Evolutionary conservation across 2,888 invertebrate genomes (phyloP).

Genomic region (Tiliacea citrago): DNA sequence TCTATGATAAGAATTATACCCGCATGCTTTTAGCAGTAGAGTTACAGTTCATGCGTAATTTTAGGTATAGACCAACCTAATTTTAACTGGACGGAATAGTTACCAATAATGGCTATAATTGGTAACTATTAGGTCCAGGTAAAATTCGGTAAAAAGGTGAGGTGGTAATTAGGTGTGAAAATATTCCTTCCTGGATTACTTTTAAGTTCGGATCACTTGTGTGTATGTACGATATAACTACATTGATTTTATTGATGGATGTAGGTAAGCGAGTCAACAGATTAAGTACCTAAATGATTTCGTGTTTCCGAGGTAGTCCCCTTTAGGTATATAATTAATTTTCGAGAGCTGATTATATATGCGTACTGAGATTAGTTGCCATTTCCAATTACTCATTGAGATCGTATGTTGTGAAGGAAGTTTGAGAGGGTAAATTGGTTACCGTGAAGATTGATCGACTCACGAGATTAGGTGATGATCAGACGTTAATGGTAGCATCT

Average conservation of each 20-base stretch:
- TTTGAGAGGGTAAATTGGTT: conserved; percentile 23
- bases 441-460: conserved; percentile 30
- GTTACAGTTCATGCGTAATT: neutral
- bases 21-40: neutral
- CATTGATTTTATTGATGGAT: neutral
- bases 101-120: neutral
- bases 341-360: conserved; percentile 48
- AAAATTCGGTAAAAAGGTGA: too few relatives aligned
- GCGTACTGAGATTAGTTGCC: conserved; percentile 17
- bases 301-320: conserved; percentile 1
- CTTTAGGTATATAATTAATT: conserved; percentile 21
- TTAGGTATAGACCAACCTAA: neutral
- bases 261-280: neutral
- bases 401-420: conserved; percentile 4
- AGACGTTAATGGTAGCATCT: neutral
- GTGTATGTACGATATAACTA: too few relatives aligned
- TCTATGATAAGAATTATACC: neutral
- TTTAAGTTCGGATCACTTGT: too few relatives aligned
- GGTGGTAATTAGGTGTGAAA: too few relatives aligned
- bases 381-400: conserved; percentile 40
- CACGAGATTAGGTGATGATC: conserved; percentile 9
- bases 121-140: too few relatives aligned
- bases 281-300: neutral
- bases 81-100: neutral
- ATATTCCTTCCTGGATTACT: too few relatives aligned